Percentiles rank a stretch among this genome's conserved stretches.
These are phyloP conservation scores for Metacarcinus magister DNA, from an alignment of 2,888 invertebrate genomes.

Conservation along the genomic window DNA sequence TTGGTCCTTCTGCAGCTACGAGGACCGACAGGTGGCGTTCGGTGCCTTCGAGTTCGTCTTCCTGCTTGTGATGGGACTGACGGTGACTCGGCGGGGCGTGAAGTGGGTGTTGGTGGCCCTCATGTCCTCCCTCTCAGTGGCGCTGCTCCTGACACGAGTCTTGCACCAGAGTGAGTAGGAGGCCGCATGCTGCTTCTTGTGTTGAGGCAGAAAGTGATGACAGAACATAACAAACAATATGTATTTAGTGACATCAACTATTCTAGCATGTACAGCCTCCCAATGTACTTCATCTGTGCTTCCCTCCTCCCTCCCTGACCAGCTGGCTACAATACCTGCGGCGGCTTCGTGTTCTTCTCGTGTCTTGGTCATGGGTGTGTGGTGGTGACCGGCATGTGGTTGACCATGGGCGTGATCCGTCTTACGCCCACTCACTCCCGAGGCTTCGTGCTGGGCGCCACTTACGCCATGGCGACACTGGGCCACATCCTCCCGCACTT, in stretches of 20 bases:
- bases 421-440: constrained; percentile 81
- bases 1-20: constrained; percentile 62
- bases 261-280: neutral
- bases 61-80: constrained; percentile 71
- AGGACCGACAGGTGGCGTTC: constrained; percentile 76
- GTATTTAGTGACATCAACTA: neutral
- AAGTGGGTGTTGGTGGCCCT: constrained; percentile 69
- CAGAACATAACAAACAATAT: no score
- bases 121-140: constrained; percentile 68
- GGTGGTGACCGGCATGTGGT: constrained; percentile 72
- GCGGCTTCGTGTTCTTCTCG: constrained; percentile 71
- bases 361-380: constrained; percentile 73
- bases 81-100: constrained; percentile 65
- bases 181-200: neutral
- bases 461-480: constrained; percentile 75
- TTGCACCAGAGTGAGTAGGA: neutral
- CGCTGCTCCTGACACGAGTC: constrained; percentile 69
- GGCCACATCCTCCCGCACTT: constrained; percentile 71
- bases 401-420: constrained; percentile 71
- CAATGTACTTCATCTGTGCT: neutral
- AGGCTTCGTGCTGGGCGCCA: constrained; percentile 71
- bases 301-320: neutral
- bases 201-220: no score
- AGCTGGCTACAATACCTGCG: constrained; percentile 14
- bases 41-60: constrained; percentile 75